These are phyloP conservation scores for Ecdyonurus torrentis DNA, from an alignment of 2,888 invertebrate species.

Conservation along the genomic window DNA sequence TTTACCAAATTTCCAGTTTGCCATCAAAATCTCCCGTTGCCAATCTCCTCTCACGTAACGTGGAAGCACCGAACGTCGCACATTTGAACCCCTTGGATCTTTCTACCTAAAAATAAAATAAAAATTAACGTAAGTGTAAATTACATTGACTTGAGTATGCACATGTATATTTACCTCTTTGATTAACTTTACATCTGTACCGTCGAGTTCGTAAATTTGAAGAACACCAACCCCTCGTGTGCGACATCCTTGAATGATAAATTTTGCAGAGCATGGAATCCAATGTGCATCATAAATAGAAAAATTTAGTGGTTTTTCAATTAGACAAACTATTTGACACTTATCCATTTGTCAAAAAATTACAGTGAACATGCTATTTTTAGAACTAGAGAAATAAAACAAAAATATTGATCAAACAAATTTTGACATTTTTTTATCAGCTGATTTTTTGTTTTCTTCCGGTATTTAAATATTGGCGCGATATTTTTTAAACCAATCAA, in stretches of 20 bases:
- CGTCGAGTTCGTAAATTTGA: conserved; percentile 61
- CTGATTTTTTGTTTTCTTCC: not conserved
- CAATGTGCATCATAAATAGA: conserved; percentile 87
- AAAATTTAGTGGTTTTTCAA: conserved; percentile 65
- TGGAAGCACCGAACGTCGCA: conserved; percentile 82
- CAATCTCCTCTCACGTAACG: conserved; percentile 57
- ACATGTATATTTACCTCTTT: conserved; percentile 33
- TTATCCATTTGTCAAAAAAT: conserved; percentile 46
- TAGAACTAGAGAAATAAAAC: no score
- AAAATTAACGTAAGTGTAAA: no score
- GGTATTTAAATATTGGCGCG: not conserved
- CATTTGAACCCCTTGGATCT: conserved; percentile 81
- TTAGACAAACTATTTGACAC: conserved; percentile 79
- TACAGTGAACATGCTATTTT: not conserved
- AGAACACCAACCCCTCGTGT: conserved; percentile 73
- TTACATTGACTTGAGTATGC: no score
- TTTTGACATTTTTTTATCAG: not conserved
- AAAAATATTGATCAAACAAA: not conserved
- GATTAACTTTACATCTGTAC: conserved; percentile 51
- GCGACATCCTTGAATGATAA: conserved; percentile 71
- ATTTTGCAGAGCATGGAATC: conserved; percentile 89
- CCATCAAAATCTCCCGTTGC: conserved; percentile 87
- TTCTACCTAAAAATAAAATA: conserved; percentile 35
- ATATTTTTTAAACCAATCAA: not conserved
- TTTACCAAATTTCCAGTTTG: conserved; percentile 64